Evolutionary conservation across 1,140 invertebrate genomes (phyloP).

Genomic region (Heterodera carotae): DNA sequence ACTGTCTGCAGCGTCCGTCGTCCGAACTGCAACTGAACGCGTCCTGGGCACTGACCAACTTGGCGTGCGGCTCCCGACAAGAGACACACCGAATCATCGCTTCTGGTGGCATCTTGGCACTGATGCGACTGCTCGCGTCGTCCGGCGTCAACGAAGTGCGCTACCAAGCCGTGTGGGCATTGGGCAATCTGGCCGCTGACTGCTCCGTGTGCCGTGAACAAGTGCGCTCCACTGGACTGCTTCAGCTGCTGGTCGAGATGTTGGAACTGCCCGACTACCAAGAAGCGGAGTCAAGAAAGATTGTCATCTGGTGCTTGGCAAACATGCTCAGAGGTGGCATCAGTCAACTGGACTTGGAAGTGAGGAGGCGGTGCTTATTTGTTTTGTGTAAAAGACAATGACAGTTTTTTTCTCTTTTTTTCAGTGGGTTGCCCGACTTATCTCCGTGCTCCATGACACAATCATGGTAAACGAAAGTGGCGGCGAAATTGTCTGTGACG

Average conservation of each 20-base stretch:
- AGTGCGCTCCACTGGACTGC: conserved; percentile 24
- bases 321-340: conserved; percentile 33
- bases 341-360: conserved; percentile 20
- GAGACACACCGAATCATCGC: conserved; percentile 38
- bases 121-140: conserved; percentile 23
- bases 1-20: conserved; percentile 28
- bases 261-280: conserved; percentile 35
- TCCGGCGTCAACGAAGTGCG: conserved; percentile 29
- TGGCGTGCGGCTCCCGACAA: conserved; percentile 38
- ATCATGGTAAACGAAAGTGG: conserved; percentile 10
- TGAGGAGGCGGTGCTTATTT: neutral
- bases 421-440: conserved; percentile 28
- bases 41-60: conserved; percentile 37
- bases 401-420: neutral
- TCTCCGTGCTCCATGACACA: conserved; percentile 22
- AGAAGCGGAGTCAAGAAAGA: conserved; percentile 30
- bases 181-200: conserved; percentile 39
- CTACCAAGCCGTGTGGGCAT: conserved; percentile 37
- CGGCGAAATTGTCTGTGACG: conserved; percentile 33
- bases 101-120: conserved; percentile 28
- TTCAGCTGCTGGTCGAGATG: conserved; percentile 17
- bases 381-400: neutral
- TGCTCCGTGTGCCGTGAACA: conserved; percentile 28
- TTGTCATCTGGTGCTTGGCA: conserved; percentile 40
- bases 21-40: conserved; percentile 38